Evolutionary conservation across 1,140 invertebrate genomes (phyloP), one percentile per base, ranked within the genome.

Genomic region (Euwallacea similis): DNA sequence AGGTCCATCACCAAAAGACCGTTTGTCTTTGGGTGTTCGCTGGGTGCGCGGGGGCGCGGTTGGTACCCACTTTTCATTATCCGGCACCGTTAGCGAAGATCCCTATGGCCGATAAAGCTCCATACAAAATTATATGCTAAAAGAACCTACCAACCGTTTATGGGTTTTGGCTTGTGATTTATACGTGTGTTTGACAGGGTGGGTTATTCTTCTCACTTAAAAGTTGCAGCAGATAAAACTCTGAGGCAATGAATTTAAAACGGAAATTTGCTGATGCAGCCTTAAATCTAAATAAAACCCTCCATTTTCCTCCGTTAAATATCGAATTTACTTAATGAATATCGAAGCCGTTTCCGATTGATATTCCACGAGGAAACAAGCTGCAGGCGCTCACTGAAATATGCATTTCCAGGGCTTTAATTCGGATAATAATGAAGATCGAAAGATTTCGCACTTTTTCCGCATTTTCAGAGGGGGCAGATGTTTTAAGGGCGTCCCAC

Each of bases 121-220:
- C 21, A 33, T 16, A 16, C 54, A 8, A 56, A 56, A 56, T 56
- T 56, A 56, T 56, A 56, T 8, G 16, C 54, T 56, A 15, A 50
- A 50, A 50, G 46, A 33, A 33, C 21, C 21, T 50, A 13, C 13
- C 16, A 56, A 15, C 16, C 54, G 16, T 15, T 16, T 56, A 56
- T 56, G 54, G 11, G 16, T 56, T 56, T 56, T 56, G 16, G 16
- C 16, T 8, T 9, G 16, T 56, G 54, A 56, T 56, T 56, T 56
- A 56, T 56, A 16, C 16, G 9, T 50, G 46, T 50, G 21, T 50
- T 50, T 50, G 9, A 50, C 46, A 10, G 46, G 9, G 13, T 50
- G 21, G 21, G 21, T 33, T 33, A 33, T 33, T 33, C 21, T 33
- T 33, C 21, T 33, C 21, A 33, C 21, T 33, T 33, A 33, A 33